Evolutionary conservation across 2,888 invertebrate species (phyloP).

Genomic region (Macrophya annulata): DNA sequence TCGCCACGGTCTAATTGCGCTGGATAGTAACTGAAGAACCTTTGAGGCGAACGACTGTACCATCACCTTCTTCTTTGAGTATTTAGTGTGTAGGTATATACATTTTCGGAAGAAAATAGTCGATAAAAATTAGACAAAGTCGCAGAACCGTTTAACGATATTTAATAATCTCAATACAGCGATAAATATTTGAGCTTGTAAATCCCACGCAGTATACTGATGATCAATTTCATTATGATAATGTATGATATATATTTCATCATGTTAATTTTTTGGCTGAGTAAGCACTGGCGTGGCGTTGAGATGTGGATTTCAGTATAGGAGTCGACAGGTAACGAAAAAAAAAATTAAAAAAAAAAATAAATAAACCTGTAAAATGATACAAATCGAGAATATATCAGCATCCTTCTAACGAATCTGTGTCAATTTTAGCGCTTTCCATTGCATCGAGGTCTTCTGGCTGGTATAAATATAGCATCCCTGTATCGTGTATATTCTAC

Average conservation of each 20-base stretch:
- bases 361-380: constrained; percentile 5
- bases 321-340: not conserved
- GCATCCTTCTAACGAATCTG: constrained; percentile 49
- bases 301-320: not conserved
- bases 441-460: constrained; percentile 53
- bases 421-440: constrained; percentile 56
- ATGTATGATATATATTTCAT: not conserved
- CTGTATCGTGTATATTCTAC: constrained; percentile 37
- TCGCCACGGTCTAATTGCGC: constrained; percentile 53
- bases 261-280: not conserved
- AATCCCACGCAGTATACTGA: not conserved
- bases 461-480: constrained; percentile 51
- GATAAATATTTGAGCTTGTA: not conserved
- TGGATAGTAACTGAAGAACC: constrained; percentile 48
- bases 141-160: not conserved
- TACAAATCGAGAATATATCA: constrained; percentile 52
- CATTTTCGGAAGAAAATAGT: not conserved
- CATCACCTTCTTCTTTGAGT: constrained; percentile 27
- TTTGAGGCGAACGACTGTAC: constrained; percentile 12
- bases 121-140: not conserved
- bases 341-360: not conserved
- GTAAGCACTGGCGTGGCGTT: not conserved
- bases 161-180: not conserved
- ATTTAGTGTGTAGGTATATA: constrained; percentile 6
- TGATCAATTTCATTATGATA: not conserved